A percentile compares a stretch with the other conserved stretches of the same genome.
These are phyloP conservation scores for Coelogynopora nodosa DNA, from an alignment of 2,888 invertebrate species.

Conservation along the genomic window DNA sequence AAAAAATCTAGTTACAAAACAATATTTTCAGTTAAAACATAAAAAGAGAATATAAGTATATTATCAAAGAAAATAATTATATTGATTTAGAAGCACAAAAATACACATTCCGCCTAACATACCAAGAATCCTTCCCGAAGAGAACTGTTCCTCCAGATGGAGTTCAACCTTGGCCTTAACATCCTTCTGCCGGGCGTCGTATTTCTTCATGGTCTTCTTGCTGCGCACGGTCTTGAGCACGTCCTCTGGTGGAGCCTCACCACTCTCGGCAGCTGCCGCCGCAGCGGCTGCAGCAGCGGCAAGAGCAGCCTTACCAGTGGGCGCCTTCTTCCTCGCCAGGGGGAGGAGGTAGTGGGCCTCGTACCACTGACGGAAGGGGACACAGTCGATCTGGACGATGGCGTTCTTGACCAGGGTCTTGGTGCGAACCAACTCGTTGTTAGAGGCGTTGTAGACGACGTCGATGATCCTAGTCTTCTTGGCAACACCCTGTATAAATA, in stretches of 20 bases:
- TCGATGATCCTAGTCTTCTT: constrained; percentile 98
- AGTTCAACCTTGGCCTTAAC: constrained; percentile 79
- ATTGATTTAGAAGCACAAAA: too few relatives aligned
- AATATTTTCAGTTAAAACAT: too few relatives aligned
- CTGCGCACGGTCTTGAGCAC: constrained; percentile 86
- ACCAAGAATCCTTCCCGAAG: constrained; percentile 90
- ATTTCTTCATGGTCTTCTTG: constrained; percentile 85
- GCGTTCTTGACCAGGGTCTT: constrained; percentile 98
- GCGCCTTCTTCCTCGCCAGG: constrained; percentile 76
- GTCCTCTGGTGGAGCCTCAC: background rate
- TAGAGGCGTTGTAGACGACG: constrained; percentile 98
- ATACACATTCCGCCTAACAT: too few relatives aligned
- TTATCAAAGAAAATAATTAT: too few relatives aligned
- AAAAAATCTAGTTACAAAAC: too few relatives aligned
- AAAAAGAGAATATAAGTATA: too few relatives aligned
- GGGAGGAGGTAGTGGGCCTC: constrained; percentile 92
- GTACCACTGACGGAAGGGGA: constrained; percentile 98
- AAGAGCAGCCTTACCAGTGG: constrained; percentile 16
- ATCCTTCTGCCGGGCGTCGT: constrained; percentile 81
- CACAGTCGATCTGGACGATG: constrained; percentile 91
- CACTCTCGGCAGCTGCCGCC: background rate
- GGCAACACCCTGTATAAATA: constrained; percentile 68
- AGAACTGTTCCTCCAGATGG: constrained; percentile 90
- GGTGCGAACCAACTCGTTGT: constrained; percentile 98
- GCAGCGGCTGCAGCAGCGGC: constrained; percentile 25